These are phyloP conservation scores for Drosophila yooni DNA, from an alignment of 2,888 invertebrate species.

Conservation along the genomic window DNA sequence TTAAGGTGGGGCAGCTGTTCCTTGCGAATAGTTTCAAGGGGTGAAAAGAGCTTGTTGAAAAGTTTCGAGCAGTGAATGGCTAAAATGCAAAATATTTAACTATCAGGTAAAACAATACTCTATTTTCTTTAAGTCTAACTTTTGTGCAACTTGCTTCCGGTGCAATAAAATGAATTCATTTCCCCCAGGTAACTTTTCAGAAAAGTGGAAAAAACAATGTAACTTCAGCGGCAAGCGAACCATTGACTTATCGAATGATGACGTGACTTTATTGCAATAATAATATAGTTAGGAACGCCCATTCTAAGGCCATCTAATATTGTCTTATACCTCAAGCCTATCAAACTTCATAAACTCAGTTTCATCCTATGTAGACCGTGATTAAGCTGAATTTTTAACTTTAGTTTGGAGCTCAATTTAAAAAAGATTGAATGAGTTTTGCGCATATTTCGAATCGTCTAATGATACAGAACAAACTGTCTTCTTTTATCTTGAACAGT, in stretches of 20 bases:
- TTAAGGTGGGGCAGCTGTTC: not conserved
- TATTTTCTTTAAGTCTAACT: not conserved
- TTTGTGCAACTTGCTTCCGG: not conserved
- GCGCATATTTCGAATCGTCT: not conserved
- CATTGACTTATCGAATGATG: not conserved
- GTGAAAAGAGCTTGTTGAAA: conserved; percentile 1
- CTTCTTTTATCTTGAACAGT: not conserved
- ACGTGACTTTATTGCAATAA: not conserved
- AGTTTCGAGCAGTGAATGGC: not conserved
- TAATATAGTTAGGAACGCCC: not conserved
- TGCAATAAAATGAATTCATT: not conserved
- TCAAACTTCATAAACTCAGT: not conserved
- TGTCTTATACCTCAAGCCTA: not conserved
- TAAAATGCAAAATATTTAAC: not conserved
- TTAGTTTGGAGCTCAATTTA: not conserved
- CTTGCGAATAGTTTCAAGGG: conserved; percentile 8
- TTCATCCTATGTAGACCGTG: not conserved
- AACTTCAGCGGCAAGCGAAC: not conserved
- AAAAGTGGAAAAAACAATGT: not conserved
- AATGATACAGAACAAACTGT: not conserved
- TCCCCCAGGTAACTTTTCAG: not conserved
- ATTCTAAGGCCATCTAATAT: not conserved
- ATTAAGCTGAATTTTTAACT: not conserved
- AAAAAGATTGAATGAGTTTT: not conserved
- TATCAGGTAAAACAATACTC: not conserved